Evolutionary conservation across 2,888 invertebrate genomes (phyloP).

Genomic region (Flexamia atlantica): DNA sequence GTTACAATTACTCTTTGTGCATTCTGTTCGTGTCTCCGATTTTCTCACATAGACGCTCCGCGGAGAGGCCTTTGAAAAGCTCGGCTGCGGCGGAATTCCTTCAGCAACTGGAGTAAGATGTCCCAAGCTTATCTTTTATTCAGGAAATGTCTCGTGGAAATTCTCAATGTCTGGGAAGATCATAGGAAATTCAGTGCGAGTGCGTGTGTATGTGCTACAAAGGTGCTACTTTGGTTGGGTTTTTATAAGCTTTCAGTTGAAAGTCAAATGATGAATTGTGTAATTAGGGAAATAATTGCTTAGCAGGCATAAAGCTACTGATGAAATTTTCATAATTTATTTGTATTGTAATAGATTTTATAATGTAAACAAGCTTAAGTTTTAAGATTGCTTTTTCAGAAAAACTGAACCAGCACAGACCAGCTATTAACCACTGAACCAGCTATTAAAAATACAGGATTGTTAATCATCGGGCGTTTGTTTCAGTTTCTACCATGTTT

Average conservation of each 20-base stretch:
- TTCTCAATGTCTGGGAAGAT: conserved; percentile 51
- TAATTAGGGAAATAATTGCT: too few species aligned
- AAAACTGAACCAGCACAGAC: too few species aligned
- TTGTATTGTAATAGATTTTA: too few species aligned
- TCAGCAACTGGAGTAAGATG: conserved; percentile 56
- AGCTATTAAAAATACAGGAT: too few species aligned
- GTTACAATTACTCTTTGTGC: conserved; percentile 49
- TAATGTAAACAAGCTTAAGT: too few species aligned
- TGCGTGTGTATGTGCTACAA: neutral
- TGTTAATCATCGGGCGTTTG: too few species aligned
- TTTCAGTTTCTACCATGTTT: too few species aligned
- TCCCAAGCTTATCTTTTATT: conserved; percentile 55
- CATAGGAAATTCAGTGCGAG: conserved; percentile 3
- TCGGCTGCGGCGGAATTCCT: conserved; percentile 38
- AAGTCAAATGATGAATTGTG: neutral
- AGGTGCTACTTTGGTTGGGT: neutral
- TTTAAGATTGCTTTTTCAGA: too few species aligned
- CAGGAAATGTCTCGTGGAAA: conserved; percentile 19
- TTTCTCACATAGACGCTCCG: conserved; percentile 49
- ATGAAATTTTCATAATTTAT: too few species aligned
- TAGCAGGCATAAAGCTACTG: too few species aligned
- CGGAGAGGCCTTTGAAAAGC: conserved; percentile 13
- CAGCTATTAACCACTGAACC: too few species aligned
- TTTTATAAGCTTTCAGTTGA: conserved; percentile 11
- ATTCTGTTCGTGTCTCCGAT: conserved; percentile 50